Conservation (phyloP, 2,888 invertebrate species). For the Meiosimyza platycephala region DNA sequence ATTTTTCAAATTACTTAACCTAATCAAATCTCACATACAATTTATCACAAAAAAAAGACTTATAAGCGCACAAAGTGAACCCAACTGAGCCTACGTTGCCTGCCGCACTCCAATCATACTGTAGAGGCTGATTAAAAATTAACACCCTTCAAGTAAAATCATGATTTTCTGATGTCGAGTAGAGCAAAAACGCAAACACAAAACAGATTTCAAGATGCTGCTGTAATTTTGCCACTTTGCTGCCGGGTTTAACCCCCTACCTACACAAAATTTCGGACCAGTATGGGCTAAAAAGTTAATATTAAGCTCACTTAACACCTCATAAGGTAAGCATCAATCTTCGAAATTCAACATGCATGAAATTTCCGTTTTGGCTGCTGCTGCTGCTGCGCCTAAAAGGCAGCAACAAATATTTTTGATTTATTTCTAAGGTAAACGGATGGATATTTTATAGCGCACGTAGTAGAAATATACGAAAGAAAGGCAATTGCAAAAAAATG, state of each 20-base stretch:
- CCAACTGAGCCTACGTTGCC: too few relatives aligned
- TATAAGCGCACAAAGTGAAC: not conserved
- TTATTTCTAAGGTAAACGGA: conserved; percentile 5
- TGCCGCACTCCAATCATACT: not conserved
- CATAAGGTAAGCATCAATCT: conserved; percentile 29
- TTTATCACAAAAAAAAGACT: conserved; percentile 22
- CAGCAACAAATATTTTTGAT: conserved; percentile 11
- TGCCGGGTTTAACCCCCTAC: too few relatives aligned
- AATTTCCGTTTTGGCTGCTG: not conserved
- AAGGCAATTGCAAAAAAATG: too few relatives aligned
- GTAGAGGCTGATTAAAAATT: conserved; percentile 20
- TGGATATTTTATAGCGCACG: not conserved
- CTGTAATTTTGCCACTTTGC: too few relatives aligned
- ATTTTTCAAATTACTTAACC: conserved; percentile 10
- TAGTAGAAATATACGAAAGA: too few relatives aligned
- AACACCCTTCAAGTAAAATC: conserved; percentile 25
- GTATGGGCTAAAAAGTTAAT: not conserved
- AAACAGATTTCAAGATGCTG: too few relatives aligned
- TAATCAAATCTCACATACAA: conserved; percentile 29
- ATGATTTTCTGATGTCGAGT: not conserved
- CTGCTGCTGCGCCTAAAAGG: too few relatives aligned
- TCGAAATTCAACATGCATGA: conserved; percentile 15
- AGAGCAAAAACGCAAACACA: too few relatives aligned
- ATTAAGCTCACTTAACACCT: conserved; percentile 21
- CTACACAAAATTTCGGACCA: too few relatives aligned